Conservation (phyloP, 2,797 vertebrate species). For the Xyrichtys novacula region DNA sequence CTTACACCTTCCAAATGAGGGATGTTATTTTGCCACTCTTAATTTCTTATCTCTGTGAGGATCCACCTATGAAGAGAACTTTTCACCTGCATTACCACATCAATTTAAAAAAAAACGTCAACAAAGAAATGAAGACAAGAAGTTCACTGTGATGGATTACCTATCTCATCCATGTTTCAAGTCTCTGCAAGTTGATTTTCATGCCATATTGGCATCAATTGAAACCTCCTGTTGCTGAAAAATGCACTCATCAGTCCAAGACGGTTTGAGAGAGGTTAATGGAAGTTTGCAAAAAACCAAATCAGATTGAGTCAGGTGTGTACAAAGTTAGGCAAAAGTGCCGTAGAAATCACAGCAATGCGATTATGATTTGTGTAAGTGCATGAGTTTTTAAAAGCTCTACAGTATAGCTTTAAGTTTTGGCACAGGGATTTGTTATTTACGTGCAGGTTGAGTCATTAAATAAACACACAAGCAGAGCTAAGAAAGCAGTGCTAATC, state of each 20-base stretch:
- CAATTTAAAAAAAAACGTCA: conserved; percentile 2
- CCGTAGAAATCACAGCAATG: not conserved
- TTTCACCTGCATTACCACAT: not conserved
- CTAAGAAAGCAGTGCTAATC: conserved; percentile 61
- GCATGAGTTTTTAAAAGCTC: conserved; percentile 8
- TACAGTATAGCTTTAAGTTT: conserved; percentile 12
- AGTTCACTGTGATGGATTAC: conserved; percentile 24
- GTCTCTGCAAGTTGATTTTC: conserved; percentile 19
- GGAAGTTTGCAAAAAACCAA: not conserved
- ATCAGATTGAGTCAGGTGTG: not conserved
- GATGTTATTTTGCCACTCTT: not conserved
- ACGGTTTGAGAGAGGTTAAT: not conserved
- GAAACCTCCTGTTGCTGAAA: conserved; percentile 9
- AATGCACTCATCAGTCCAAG: not conserved
- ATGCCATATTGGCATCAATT: not conserved
- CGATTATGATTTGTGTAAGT: conserved; percentile 30
- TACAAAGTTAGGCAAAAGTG: not conserved
- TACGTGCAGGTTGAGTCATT: conserved; percentile 30
- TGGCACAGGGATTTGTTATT: conserved; percentile 21
- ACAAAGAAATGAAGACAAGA: not conserved
- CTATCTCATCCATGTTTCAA: conserved; percentile 12
- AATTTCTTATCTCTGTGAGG: not conserved
- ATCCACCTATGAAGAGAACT: not conserved
- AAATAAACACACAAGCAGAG: conserved; percentile 33
- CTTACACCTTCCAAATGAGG: too few species aligned